These are phyloP conservation scores for Dicyrtomina minuta DNA, from an alignment of 2,888 invertebrate genomes.

Conservation along the genomic window DNA sequence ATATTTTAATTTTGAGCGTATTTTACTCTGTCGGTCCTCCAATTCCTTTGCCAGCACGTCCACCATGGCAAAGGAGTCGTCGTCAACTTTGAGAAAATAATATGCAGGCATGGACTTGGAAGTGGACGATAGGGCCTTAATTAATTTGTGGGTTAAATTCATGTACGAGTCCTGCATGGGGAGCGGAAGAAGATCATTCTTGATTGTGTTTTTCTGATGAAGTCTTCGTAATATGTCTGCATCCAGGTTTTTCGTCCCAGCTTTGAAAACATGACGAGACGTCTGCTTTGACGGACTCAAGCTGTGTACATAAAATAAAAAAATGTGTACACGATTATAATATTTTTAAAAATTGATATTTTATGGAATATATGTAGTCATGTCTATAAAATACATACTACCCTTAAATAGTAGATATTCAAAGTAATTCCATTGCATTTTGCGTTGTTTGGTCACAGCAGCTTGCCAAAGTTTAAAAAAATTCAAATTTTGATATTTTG, in stretches of 20 bases:
- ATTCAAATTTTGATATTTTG: no score
- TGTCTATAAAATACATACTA: no score
- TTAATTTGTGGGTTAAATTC: conserved; percentile 75
- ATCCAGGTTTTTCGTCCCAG: conserved; percentile 66
- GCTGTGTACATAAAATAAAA: no score
- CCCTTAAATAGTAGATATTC: no score
- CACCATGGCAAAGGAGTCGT: conserved; percentile 86
- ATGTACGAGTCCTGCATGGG: conserved; percentile 75
- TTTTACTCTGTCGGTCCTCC: conserved; percentile 55
- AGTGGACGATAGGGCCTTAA: conserved; percentile 66
- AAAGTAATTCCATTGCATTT: no score
- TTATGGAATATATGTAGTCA: no score
- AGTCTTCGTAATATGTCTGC: conserved; percentile 57
- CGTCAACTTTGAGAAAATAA: conserved; percentile 90
- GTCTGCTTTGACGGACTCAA: conserved; percentile 51
- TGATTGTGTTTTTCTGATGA: conserved; percentile 55
- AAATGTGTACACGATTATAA: not conserved
- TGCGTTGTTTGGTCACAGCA: no score
- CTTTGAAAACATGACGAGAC: conserved; percentile 68
- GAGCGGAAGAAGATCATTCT: conserved; percentile 74
- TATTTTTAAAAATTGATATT: no score
- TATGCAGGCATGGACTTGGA: conserved; percentile 62
- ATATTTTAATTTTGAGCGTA: conserved; percentile 2
- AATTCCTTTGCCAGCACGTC: conserved; percentile 72
- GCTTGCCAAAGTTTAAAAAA: no score